Percentiles rank a stretch among this genome's conserved stretches.
These are phyloP conservation scores for Gadus macrocephalus DNA, from an alignment of 2,113 vertebrate genomes.

Conservation along the genomic window DNA sequence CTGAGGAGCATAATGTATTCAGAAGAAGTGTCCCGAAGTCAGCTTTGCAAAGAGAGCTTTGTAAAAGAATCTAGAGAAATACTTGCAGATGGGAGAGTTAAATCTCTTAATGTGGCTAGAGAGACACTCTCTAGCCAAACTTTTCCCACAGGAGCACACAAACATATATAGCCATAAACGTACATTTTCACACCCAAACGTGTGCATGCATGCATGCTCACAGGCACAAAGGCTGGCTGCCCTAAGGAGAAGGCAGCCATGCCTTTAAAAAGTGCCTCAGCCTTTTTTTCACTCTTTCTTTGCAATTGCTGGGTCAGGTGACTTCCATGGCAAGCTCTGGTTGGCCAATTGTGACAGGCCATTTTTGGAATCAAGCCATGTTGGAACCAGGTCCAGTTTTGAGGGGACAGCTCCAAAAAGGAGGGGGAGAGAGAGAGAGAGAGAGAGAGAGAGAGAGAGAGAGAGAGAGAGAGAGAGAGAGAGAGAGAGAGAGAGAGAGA, in stretches of 20 bases:
- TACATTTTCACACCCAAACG: conserved; percentile 11
- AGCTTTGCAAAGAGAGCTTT: too few species aligned
- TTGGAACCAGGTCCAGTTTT: conserved; percentile 58
- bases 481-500: conserved; percentile 22
- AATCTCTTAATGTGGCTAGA: too few species aligned
- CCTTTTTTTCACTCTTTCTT: conserved; percentile 38
- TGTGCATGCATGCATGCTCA: conserved; percentile 5
- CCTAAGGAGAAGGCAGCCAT: conserved; percentile 31
- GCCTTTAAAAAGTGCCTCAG: conserved; percentile 33
- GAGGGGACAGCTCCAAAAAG: conserved; percentile 45
- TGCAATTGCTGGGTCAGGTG: conserved; percentile 58
- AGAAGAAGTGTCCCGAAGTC: too few species aligned
- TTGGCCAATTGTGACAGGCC: conserved; percentile 53
- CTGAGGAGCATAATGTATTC: too few species aligned
- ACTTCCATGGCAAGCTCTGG: conserved; percentile 41
- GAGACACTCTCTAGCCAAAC: neutral
- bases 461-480: conserved; percentile 21
- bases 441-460: conserved; percentile 27
- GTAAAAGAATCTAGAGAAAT: too few species aligned
- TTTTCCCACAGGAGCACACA: neutral
- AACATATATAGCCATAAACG: conserved; percentile 10
- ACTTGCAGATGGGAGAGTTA: too few species aligned
- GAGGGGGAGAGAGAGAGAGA: conserved; percentile 17
- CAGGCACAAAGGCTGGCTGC: conserved; percentile 15
- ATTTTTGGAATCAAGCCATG: conserved; percentile 64